Conservation (phyloP, 2,113 vertebrate genomes). For the Tor tambroides region DNA sequence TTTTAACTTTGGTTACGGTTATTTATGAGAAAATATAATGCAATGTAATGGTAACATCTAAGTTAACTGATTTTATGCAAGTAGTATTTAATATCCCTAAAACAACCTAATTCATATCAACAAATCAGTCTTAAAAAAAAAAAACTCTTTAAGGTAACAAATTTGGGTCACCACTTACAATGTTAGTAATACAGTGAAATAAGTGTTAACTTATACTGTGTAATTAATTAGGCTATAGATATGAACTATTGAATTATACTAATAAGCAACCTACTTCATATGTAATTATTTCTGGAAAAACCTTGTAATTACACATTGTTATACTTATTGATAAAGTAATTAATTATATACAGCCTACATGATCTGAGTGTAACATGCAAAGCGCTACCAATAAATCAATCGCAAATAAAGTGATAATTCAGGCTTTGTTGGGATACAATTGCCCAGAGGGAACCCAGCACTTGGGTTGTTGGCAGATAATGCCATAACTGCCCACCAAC, state of each 20-base stretch:
- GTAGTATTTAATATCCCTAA: neutral
- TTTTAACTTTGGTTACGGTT: neutral
- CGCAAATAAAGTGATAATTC: constrained; percentile 13
- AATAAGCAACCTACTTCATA: neutral
- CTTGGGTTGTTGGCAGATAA: constrained; percentile 28
- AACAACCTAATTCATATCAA: neutral
- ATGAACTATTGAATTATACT: neutral
- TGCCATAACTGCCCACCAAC: constrained; percentile 45
- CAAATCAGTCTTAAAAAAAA: no score
- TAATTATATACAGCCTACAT: neutral
- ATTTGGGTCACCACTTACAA: neutral
- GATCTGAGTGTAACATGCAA: neutral
- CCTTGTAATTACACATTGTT: neutral
- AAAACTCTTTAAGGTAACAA: neutral
- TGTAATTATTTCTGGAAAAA: neutral
- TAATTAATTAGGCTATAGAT: neutral
- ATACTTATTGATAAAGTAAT: neutral
- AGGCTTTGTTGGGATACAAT: neutral
- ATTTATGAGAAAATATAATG: neutral
- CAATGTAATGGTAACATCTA: neutral
- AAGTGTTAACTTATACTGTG: neutral
- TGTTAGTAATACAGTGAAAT: neutral
- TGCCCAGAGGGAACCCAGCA: constrained; percentile 10
- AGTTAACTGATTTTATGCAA: neutral
- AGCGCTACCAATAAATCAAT: constrained; percentile 3